phyloP scores from a whole-genome alignment of 2,113 vertebrate genomes.

The Chascanopsetta lugubris region DNA sequence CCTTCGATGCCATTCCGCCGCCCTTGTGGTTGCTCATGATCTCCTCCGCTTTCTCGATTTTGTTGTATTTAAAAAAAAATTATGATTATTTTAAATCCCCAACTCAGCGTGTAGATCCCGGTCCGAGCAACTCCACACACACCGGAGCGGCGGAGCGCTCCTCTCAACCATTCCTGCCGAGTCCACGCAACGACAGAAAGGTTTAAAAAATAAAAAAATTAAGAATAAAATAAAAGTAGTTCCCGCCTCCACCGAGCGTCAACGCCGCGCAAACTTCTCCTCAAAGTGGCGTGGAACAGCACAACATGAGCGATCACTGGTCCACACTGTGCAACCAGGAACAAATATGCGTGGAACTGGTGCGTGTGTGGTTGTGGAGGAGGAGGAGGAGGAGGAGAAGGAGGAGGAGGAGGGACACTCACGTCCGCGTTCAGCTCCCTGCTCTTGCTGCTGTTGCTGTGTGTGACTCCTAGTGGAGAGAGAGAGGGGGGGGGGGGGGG shows the following conservation, averaged over 20 bases:
- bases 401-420: conserved; percentile 59
- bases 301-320: conserved; percentile 38
- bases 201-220: background rate
- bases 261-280: conserved; percentile 47
- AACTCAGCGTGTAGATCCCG: no score
- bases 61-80: conserved; percentile 39
- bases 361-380: conserved; percentile 17
- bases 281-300: conserved; percentile 18
- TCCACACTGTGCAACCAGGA: conserved; percentile 36
- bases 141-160: conserved; percentile 47
- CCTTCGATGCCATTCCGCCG: conserved; percentile 88
- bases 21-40: conserved; percentile 61
- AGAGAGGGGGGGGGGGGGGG: no score
- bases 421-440: conserved; percentile 68
- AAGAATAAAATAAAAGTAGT: background rate
- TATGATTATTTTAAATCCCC: no score
- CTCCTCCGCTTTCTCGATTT: conserved; percentile 20
- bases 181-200: conserved; percentile 19
- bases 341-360: conserved; percentile 57
- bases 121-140: conserved; percentile 50
- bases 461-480: conserved; percentile 59
- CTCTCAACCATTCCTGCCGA: conserved; percentile 65
- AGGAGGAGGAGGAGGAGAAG: conserved; percentile 20
- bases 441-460: conserved; percentile 14
- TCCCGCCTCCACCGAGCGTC: background rate